These are phyloP conservation scores for Xyrichtys novacula DNA, from an alignment of 2,797 vertebrate species.

Conservation along the genomic window DNA sequence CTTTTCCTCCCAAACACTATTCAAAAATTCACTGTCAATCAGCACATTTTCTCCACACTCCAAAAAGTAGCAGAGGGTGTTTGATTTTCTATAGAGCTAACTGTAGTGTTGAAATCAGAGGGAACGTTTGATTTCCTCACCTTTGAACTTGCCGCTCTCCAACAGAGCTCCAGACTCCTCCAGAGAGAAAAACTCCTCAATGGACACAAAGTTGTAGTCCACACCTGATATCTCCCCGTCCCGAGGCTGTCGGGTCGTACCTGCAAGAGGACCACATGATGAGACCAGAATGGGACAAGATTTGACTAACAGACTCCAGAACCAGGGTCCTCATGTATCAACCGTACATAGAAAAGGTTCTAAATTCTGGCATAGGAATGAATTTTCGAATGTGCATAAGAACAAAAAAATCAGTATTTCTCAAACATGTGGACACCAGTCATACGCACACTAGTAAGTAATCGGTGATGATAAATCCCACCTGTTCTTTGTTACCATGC, in stretches of 20 bases:
- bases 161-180: conserved; percentile 95
- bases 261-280: conserved; percentile 67
- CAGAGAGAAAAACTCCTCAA: conserved; percentile 94
- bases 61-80: not conserved
- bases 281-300: conserved; percentile 34
- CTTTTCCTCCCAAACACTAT: conserved; percentile 41
- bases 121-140: conserved; percentile 53
- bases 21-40: conserved; percentile 8
- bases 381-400: too few relatives aligned
- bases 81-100: not conserved
- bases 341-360: too few relatives aligned
- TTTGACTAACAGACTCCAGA: too few relatives aligned
- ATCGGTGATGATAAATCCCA: too few relatives aligned
- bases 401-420: too few relatives aligned
- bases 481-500: too few relatives aligned
- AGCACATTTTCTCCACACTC: not conserved
- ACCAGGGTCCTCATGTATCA: too few relatives aligned
- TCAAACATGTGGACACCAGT: too few relatives aligned
- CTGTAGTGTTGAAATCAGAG: accelerated
- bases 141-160: conserved; percentile 93
- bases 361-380: too few relatives aligned
- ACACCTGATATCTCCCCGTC: conserved; percentile 95
- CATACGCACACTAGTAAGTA: too few relatives aligned
- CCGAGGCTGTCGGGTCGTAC: conserved; percentile 94
- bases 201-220: conserved; percentile 97